phyloP scores from a whole-genome alignment of 2,113 vertebrate species.

The Otis tarda region DNA sequence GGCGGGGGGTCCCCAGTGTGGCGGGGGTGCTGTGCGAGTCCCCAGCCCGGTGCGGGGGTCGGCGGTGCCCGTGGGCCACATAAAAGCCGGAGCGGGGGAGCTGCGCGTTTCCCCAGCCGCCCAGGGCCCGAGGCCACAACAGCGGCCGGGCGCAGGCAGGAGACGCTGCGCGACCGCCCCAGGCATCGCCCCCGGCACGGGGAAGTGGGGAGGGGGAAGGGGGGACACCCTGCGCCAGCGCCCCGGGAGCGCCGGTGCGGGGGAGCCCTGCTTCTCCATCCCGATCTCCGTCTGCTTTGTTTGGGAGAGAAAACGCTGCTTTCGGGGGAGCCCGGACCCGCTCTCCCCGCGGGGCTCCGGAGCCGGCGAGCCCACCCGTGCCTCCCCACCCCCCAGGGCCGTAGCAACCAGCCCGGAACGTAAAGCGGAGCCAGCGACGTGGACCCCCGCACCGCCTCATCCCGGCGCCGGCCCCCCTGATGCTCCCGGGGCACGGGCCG shows the following conservation, averaged over 20 bases:
- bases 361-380: neutral
- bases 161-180: neutral
- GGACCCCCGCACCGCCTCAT: neutral
- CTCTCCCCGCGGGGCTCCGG: neutral
- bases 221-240: neutral
- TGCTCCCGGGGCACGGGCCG: neutral
- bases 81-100: neutral
- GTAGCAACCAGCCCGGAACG: neutral
- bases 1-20: neutral
- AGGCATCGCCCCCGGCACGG: neutral
- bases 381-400: neutral
- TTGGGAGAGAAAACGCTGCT: neutral
- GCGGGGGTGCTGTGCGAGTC: neutral
- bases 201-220: neutral
- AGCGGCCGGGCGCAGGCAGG: neutral
- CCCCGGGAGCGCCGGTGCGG: neutral
- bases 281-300: neutral
- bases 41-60: neutral
- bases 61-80: neutral
- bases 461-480: neutral
- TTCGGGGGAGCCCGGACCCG: neutral
- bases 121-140: neutral
- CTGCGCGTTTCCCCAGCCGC: neutral
- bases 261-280: neutral
- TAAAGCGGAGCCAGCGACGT: neutral